These are phyloP conservation scores for Eilema griseolum DNA, from an alignment of 2,888 invertebrate genomes.

Conservation along the genomic window DNA sequence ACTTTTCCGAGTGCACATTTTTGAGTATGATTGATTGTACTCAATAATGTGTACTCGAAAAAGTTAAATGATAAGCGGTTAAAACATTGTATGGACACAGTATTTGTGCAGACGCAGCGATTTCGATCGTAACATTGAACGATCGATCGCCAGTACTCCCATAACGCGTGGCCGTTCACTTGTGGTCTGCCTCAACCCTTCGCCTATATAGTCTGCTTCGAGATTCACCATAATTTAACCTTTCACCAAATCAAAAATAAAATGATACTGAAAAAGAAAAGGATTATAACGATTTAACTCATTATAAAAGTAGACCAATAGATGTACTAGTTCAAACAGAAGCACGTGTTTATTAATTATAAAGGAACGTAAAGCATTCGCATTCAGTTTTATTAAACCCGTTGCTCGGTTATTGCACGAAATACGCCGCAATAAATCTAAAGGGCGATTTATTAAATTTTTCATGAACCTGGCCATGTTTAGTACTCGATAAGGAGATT, in stretches of 20 bases:
- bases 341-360: constrained; percentile 37
- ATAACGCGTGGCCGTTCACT: no score
- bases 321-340: constrained; percentile 26
- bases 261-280: not conserved
- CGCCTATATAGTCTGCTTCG: not conserved
- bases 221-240: not conserved
- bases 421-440: constrained; percentile 70
- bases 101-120: no score
- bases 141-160: no score
- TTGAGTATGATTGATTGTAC: no score
- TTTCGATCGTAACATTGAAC: no score
- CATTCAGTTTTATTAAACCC: constrained; percentile 54
- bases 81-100: no score
- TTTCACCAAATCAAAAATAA: not conserved
- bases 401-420: constrained; percentile 44
- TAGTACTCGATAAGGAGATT: constrained; percentile 80
- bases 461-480: constrained; percentile 79
- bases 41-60: no score
- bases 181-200: no score
- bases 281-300: no score
- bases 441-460: constrained; percentile 81
- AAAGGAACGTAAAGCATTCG: constrained; percentile 52
- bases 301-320: constrained; percentile 16
- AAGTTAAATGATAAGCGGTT: no score
- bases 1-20: no score